Conservation (phyloP, 2,113 vertebrate genomes). For the Microtus oregoni region DNA sequence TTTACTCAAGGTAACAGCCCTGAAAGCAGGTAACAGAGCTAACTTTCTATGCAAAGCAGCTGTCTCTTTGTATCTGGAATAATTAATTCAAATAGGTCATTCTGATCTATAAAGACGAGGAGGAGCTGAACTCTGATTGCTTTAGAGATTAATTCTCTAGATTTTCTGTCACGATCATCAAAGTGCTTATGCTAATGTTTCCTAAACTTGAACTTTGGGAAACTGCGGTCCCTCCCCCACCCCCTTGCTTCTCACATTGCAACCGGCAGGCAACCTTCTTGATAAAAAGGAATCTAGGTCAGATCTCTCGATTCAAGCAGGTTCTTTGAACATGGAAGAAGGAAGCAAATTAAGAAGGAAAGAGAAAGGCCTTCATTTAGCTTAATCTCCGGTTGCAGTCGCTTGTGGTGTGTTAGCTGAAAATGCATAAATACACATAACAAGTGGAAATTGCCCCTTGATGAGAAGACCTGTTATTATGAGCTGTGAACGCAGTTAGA, state of each 20-base stretch:
- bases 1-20: conserved; percentile 62
- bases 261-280: conserved; percentile 66
- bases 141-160: conserved; percentile 73
- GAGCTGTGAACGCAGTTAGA: conserved; percentile 21
- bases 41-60: conserved; percentile 69
- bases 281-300: conserved; percentile 75
- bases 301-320: conserved; percentile 63
- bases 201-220: conserved; percentile 73
- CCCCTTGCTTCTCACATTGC: conserved; percentile 34
- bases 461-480: conserved; percentile 45
- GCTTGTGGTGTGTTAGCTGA: conserved; percentile 46
- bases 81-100: conserved; percentile 79
- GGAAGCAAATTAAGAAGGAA: conserved; percentile 68
- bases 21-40: conserved; percentile 49
- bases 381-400: conserved; percentile 63
- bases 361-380: conserved; percentile 72
- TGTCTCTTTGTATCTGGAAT: conserved; percentile 73
- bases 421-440: conserved; percentile 59
- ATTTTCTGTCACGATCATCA: conserved; percentile 66
- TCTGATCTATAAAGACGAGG: conserved; percentile 69
- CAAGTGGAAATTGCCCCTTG: conserved; percentile 64
- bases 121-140: conserved; percentile 77
- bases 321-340: conserved; percentile 63
- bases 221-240: neutral
- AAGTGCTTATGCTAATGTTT: conserved; percentile 78